Conservation (phyloP, 2,888 invertebrate genomes). For the Mythimna loreyi region DNA sequence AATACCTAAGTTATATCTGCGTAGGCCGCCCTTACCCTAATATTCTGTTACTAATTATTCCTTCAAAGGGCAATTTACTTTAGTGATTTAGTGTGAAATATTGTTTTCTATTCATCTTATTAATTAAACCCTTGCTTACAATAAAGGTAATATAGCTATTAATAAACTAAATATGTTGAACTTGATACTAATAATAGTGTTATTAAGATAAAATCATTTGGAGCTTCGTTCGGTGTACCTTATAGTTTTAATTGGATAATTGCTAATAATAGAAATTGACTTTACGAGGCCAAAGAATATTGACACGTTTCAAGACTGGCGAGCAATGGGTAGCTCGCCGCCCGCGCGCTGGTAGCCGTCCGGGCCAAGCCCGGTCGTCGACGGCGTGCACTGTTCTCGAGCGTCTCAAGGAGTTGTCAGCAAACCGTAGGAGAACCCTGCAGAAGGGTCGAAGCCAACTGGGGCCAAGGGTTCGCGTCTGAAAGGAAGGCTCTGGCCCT, state of each 20-base stretch:
- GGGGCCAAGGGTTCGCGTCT: too few species aligned
- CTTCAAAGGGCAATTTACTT: conserved; percentile 33
- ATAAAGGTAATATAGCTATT: conserved; percentile 33
- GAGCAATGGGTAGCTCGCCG: too few species aligned
- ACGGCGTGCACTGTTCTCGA: too few species aligned
- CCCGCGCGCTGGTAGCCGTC: too few species aligned
- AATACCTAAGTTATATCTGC: too few species aligned
- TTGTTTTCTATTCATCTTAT: conserved; percentile 42
- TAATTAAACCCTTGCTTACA: conserved; percentile 28
- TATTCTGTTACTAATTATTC: conserved; percentile 29
- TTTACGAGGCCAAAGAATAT: neutral
- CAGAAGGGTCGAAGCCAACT: too few species aligned
- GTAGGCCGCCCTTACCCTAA: neutral
- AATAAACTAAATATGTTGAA: conserved; percentile 8
- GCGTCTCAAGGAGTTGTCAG: too few species aligned
- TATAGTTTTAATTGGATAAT: conserved; percentile 2
- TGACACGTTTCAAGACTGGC: neutral
- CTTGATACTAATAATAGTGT: conserved; percentile 12
- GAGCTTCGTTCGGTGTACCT: neutral
- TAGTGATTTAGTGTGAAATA: conserved; percentile 32
- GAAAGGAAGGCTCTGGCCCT: too few species aligned
- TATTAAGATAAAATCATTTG: neutral
- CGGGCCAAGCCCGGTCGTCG: too few species aligned
- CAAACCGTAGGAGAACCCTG: too few species aligned
- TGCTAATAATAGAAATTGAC: neutral